Base-by-base conservation (phyloP, 2,888 invertebrate genomes). In the Cryptocheilus praepositus region DNA sequence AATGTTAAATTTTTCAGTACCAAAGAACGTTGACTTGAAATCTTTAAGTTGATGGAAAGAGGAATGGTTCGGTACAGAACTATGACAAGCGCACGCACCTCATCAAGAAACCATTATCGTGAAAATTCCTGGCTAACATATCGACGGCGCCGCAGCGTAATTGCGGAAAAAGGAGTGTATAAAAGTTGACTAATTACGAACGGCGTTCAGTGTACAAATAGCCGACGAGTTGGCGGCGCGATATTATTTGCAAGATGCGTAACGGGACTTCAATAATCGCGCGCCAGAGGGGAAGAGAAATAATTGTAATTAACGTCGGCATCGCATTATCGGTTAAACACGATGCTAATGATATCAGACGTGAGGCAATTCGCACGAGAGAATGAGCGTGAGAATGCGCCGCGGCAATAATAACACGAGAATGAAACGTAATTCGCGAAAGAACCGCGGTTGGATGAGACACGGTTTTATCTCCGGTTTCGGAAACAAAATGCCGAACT, bases 221-320 rank as follows among this genome's bases (percentile, higher is more conserved):
- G 36, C 36, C 36, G 36, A 36, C 5, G 49, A 7, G 15, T 13
- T 4, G 18, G 49, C 16, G 49, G 16, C n/a, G 7, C 49, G 49
- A 49, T 49, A 18, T 49, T 49, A 49, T 49, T n/a, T 49, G 16
- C 49, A 16, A 16, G 16, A 49, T 49, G 49, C 49, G 49, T 49
- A 49, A 49, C 49, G 49, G 49, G 49, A 49, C 36, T 49, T 18
- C 16, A 18, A 49, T 49, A 18, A 49, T 49, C 49, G 49, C 18
- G 49, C n/a, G 18, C 49, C 16, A 49, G 49, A n/a, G n/a, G 49
- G 49, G 1, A 16, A 49, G 49, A n/a, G 49, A n/a, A 8, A 49
- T 16, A 49, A 49, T 18, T 45, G 61, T 67, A 70, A 73, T 75
- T 73, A 73, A 66, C 64, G 53, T 19, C 18, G 5, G 11, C 54